Evolutionary conservation across 2,888 invertebrate genomes (phyloP), one percentile per base, ranked within the genome.

Genomic region (Cantharis nigra): DNA sequence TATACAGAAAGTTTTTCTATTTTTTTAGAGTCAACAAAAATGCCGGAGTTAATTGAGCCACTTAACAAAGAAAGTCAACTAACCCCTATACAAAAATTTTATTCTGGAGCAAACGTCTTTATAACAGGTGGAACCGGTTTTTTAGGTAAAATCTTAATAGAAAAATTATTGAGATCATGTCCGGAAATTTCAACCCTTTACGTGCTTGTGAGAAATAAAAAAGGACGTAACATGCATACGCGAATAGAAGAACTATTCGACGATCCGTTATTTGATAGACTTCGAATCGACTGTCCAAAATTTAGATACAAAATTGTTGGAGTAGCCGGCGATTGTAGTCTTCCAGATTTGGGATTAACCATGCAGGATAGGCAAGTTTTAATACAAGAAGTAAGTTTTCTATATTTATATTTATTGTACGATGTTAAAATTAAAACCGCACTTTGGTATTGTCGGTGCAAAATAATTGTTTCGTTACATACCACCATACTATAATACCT

Each of bases 161-260:
- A 92, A 83, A 93, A 93, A 84, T 86, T 93, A 62, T 86, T 93
- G 23, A 89, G 92, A 70, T 88, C 89, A 14, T 92, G 92, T 64
- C 89, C 90, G 0, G 89, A 91, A 63, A 83, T 92, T 5, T 88
- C 89, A 30, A 88, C 89, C 13, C 88, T 92, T 78, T 92, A 91
- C 83, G 83, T 92, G 26, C 85, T 93, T 63, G 88, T 92, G 18
- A 87, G 93, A 70, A 85, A 89, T 30, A 93, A 92, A 84, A 91
- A 91, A 86, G 94, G 89, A 0, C 92, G 93, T 85, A 91, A 92
- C 81, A 89, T 92, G 64, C 91, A 92, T 81, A 90, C 92, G 0
- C 90, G 95, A 75, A 87, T 94, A 70, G 93, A 93, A 11, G 91
- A 92, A 81, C 90, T 94, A 14, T 93, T 94, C 80, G 92, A 93